Evolutionary conservation across 1,140 invertebrate species (phyloP).

Genomic region (Saccostrea echinata): DNA sequence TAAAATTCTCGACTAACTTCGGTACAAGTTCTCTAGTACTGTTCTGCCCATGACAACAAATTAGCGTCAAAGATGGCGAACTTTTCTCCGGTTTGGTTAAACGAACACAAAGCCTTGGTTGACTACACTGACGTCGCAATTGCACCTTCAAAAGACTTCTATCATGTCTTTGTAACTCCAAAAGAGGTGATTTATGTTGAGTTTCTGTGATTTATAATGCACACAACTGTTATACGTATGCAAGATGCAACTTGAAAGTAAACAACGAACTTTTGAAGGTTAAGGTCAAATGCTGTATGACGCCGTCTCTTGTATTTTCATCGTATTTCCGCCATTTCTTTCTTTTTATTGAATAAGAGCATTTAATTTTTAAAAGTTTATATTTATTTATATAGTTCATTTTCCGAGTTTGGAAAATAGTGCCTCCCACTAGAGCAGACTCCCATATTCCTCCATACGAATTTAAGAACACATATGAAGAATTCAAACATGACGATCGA

Average conservation of each 20-base stretch:
- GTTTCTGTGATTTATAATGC: neutral
- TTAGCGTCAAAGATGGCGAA: slow-evolving; percentile 31
- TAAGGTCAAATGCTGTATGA: neutral
- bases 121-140: slow-evolving; percentile 60
- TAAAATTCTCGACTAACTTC: slow-evolving; percentile 3
- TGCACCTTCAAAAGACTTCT: slow-evolving; percentile 71
- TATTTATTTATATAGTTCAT: slow-evolving; percentile 64
- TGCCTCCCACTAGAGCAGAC: slow-evolving; percentile 64
- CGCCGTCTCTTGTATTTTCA: neutral
- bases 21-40: slow-evolving; percentile 63
- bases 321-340: too few species aligned
- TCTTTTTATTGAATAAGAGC: too few species aligned
- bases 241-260: neutral
- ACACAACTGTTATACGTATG: neutral
- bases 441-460: slow-evolving; percentile 56
- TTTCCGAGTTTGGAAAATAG: slow-evolving; percentile 74
- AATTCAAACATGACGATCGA: slow-evolving; percentile 71
- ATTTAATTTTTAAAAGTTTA: neutral
- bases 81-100: slow-evolving; percentile 47
- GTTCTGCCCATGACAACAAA: slow-evolving; percentile 18
- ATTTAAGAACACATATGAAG: slow-evolving; percentile 64
- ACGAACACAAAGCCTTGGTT: slow-evolving; percentile 63
- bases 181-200: slow-evolving; percentile 55
- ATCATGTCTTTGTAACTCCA: slow-evolving; percentile 65
- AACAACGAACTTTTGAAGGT: neutral